A percentile compares a stretch with the other conserved stretches of the same genome.
phyloP scores from a whole-genome alignment of 2,888 invertebrate species.

The Emmelina monodactyla region DNA sequence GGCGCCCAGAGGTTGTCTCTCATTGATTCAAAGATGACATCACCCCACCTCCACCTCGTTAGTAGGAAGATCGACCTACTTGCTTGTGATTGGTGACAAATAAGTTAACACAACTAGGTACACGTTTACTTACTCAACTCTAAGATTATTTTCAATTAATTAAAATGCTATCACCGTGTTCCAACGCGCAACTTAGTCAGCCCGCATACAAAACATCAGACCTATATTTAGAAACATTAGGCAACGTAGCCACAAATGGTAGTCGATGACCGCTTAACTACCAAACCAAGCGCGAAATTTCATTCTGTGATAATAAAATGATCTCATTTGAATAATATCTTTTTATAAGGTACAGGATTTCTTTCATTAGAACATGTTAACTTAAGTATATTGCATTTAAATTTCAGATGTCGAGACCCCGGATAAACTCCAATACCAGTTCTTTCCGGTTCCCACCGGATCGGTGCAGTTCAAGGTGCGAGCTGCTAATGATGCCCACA shows the following conservation, averaged over 20 bases:
- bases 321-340: background rate
- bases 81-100: too few relatives aligned
- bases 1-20: constrained; percentile 20
- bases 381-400: too few relatives aligned
- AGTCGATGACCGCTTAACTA: constrained; percentile 20
- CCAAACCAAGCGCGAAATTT: constrained; percentile 22
- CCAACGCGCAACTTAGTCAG: constrained; percentile 14
- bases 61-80: too few relatives aligned
- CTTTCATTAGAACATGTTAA: too few relatives aligned
- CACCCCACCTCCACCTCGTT: constrained; percentile 11
- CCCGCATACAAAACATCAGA: constrained; percentile 33
- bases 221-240: constrained; percentile 42
- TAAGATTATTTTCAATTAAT: background rate
- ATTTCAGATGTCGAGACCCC: constrained; percentile 79
- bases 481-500: constrained; percentile 83
- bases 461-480: constrained; percentile 81
- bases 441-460: constrained; percentile 75
- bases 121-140: too few relatives aligned
- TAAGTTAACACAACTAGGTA: too few relatives aligned
- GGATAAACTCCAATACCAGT: constrained; percentile 83
- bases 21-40: constrained; percentile 28
- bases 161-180: background rate
- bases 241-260: constrained; percentile 27
- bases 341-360: too few relatives aligned
- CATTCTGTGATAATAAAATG: constrained; percentile 17